phyloP scores from a whole-genome alignment of 2,797 vertebrate species.

The Erithacus rubecula region DNA sequence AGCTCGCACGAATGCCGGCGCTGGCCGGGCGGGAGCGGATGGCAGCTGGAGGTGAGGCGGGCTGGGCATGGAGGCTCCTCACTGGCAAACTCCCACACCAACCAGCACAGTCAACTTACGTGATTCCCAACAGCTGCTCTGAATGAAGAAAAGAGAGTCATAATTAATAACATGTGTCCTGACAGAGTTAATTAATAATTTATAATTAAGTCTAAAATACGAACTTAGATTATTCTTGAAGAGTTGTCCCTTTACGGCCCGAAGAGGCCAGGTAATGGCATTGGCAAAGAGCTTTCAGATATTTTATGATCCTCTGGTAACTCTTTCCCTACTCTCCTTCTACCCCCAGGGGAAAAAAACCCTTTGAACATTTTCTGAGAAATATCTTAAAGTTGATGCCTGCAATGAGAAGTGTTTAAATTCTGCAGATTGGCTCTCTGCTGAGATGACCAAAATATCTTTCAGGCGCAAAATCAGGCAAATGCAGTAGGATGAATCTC shows the following conservation, averaged over 20 bases:
- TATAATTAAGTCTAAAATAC: slow-evolving; percentile 76
- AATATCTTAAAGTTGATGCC: slow-evolving; percentile 60
- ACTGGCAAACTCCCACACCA: slow-evolving; percentile 15
- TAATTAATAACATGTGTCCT: slow-evolving; percentile 81
- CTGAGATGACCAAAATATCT: slow-evolving; percentile 32
- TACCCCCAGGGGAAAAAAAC: background rate
- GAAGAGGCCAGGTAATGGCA: slow-evolving; percentile 37
- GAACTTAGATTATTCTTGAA: slow-evolving; percentile 68
- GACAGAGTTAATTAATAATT: slow-evolving; percentile 80
- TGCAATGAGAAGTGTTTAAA: slow-evolving; percentile 61
- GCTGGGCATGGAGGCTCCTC: background rate
- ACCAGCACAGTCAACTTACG: slow-evolving; percentile 49
- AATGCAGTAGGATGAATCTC: slow-evolving; percentile 53
- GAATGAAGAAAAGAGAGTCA: slow-evolving; percentile 70
- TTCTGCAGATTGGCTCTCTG: slow-evolving; percentile 19
- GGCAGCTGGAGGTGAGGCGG: background rate
- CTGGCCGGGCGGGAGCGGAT: background rate
- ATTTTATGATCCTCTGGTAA: slow-evolving; percentile 21
- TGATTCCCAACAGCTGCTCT: slow-evolving; percentile 73
- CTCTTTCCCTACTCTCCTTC: background rate
- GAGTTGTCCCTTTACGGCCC: slow-evolving; percentile 54
- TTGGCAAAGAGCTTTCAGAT: background rate
- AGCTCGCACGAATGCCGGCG: background rate
- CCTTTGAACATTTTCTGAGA: slow-evolving; percentile 45
- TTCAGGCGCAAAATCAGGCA: slow-evolving; percentile 50